Evolutionary conservation across 2,113 vertebrate species (phyloP).

Genomic region (Ptychochromis oligacanthus): DNA sequence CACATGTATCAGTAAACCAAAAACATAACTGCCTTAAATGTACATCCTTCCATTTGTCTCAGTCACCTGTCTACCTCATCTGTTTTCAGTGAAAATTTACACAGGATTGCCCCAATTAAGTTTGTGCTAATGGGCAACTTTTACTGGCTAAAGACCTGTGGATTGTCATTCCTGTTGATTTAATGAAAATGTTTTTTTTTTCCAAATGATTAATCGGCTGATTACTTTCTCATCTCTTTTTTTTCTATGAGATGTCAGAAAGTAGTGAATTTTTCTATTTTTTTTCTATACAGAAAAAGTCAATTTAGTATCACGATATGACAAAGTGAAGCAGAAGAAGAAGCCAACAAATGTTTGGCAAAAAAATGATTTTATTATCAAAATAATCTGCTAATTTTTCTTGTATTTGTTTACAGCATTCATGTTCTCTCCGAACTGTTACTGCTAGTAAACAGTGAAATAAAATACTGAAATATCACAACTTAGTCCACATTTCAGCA

Average conservation of each 20-base stretch:
- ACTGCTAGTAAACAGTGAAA: too few species aligned
- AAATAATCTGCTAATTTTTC: not conserved
- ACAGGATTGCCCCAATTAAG: not conserved
- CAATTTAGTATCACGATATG: too few species aligned
- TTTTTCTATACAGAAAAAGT: too few species aligned
- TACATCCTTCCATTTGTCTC: constrained; percentile 54
- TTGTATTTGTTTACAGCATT: not conserved
- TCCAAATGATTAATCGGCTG: not conserved
- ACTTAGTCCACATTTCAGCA: not conserved
- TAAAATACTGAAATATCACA: constrained; percentile 6
- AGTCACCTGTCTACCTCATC: constrained; percentile 17
- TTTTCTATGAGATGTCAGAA: not conserved
- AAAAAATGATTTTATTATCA: not conserved
- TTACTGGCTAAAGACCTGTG: not conserved
- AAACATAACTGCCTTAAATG: constrained; percentile 8
- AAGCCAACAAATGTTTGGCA: not conserved
- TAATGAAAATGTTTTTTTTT: not conserved
- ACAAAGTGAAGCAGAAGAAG: not conserved
- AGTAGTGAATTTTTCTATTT: not conserved
- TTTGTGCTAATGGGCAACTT: not conserved
- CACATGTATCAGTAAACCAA: constrained; percentile 33
- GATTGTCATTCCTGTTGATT: not conserved
- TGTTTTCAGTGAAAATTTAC: constrained; percentile 8
- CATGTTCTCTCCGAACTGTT: not conserved
- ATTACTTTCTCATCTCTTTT: not conserved